Evolutionary conservation across 2,888 invertebrate genomes (phyloP).

Genomic region (Icerya purchasi): DNA sequence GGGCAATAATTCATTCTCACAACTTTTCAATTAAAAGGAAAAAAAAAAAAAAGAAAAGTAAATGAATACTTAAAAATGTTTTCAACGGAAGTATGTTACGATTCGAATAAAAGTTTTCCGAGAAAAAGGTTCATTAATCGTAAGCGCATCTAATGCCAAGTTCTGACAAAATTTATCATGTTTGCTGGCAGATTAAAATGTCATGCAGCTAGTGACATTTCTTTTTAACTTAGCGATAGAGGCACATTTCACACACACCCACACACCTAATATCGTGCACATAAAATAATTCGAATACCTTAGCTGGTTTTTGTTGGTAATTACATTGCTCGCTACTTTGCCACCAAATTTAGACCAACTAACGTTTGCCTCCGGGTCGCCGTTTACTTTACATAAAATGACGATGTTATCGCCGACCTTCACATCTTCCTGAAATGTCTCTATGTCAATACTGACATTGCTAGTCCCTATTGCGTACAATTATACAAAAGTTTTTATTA

Average conservation of each 20-base stretch:
- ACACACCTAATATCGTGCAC: not conserved
- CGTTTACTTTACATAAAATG: not conserved
- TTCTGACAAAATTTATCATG: too few species aligned
- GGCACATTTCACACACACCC: not conserved
- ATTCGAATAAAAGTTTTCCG: too few species aligned
- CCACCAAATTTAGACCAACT: slow-evolving; percentile 38
- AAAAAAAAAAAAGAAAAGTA: too few species aligned
- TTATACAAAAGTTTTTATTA: too few species aligned
- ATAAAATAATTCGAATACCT: slow-evolving; percentile 18
- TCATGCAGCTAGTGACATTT: too few species aligned
- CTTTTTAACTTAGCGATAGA: not conserved
- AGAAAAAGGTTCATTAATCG: too few species aligned
- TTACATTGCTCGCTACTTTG: slow-evolving; percentile 34
- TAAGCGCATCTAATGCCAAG: too few species aligned
- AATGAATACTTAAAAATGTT: too few species aligned
- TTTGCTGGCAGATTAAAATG: too few species aligned
- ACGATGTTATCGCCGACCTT: slow-evolving; percentile 23
- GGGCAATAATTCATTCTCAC: too few species aligned
- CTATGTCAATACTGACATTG: slow-evolving; percentile 23
- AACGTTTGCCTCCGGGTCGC: slow-evolving; percentile 28
- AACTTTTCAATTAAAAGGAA: too few species aligned
- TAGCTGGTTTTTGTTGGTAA: slow-evolving; percentile 33
- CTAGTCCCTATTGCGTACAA: slow-evolving; percentile 18
- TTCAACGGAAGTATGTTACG: too few species aligned
- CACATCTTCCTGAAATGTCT: slow-evolving; percentile 28